These are phyloP conservation scores for Rhinogobio ventralis DNA, from an alignment of 2,797 vertebrate genomes.

Conservation along the genomic window DNA sequence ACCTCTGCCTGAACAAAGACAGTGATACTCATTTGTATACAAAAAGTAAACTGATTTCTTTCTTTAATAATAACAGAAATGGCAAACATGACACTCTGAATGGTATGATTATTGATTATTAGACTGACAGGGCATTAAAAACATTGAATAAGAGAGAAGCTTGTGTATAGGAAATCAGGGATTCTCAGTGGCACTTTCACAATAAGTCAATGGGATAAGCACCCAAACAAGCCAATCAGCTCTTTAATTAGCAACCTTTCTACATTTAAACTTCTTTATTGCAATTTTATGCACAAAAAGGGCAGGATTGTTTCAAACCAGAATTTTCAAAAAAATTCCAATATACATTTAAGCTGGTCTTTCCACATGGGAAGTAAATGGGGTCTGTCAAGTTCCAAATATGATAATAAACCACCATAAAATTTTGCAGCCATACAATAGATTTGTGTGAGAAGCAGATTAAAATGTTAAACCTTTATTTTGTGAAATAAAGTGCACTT, in stretches of 20 bases:
- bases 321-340: too few species aligned
- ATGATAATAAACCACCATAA: neutral
- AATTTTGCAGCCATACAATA: neutral
- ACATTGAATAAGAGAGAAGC: neutral
- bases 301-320: neutral
- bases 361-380: neutral
- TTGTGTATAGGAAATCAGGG: neutral
- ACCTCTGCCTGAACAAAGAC: conserved; percentile 34
- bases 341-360: neutral
- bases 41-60: conserved; percentile 23
- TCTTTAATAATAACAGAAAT: neutral
- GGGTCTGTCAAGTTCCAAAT: neutral
- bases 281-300: neutral
- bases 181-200: conserved; percentile 11
- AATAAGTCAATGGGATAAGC: conserved; percentile 9
- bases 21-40: neutral
- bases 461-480: neutral
- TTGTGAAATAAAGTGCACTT: too few species aligned
- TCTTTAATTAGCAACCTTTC: neutral
- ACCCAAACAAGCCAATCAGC: conserved; percentile 8
- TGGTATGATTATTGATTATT: conserved; percentile 3
- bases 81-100: neutral
- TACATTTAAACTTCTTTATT: neutral
- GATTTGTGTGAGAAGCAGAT: neutral
- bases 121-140: conserved; percentile 1